Conservation (phyloP, 2,797 vertebrate species). For the Galaxias olidus region DNA sequence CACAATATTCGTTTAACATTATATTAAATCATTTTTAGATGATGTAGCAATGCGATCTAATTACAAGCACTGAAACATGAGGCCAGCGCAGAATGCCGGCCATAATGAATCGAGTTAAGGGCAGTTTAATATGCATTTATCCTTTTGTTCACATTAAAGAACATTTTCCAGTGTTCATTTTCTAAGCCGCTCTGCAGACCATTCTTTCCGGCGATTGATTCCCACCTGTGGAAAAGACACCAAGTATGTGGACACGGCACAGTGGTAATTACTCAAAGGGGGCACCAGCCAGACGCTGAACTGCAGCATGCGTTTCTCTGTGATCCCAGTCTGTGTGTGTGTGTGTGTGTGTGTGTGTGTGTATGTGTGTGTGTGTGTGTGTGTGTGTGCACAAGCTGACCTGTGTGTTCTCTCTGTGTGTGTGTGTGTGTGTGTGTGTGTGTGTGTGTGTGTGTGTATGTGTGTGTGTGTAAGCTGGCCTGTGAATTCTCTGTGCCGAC, state of each 20-base stretch:
- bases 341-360: not conserved
- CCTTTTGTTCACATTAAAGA: not conserved
- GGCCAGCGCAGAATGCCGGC: not conserved
- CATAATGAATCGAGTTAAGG: not conserved
- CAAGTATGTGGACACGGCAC: no score
- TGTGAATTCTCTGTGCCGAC: constrained; percentile 40
- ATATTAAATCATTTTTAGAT: no score
- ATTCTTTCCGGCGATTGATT: no score
- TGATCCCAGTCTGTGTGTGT: no score
- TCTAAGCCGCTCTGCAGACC: no score
- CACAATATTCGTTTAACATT: constrained; percentile 1
- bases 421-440: not conserved
- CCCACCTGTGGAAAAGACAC: no score
- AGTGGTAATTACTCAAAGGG: no score
- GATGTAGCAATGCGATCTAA: not conserved
- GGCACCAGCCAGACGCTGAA: no score
- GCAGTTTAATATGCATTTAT: not conserved
- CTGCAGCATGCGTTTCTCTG: no score
- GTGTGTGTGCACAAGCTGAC: no score
- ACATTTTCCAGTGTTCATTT: no score
- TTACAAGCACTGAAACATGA: constrained; percentile 3
- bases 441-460: not conserved
- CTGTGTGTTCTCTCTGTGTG: no score
- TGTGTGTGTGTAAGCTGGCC: not conserved
- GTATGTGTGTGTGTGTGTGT: not conserved